A percentile compares a stretch with the other conserved stretches of the same genome.
These are phyloP conservation scores for Scopus umbretta DNA, from an alignment of 2,113 vertebrate genomes.

Conservation along the genomic window DNA sequence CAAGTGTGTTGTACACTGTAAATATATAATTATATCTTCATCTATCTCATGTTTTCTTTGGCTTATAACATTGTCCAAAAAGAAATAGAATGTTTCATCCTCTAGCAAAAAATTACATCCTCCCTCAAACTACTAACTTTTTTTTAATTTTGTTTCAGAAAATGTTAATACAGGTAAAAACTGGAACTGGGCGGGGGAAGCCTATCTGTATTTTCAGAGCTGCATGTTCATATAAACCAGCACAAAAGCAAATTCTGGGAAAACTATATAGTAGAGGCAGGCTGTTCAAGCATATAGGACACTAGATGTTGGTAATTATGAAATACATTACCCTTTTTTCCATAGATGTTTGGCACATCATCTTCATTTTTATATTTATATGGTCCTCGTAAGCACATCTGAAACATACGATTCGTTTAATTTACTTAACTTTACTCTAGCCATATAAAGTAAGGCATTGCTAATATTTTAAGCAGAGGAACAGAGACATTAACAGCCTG, in stretches of 20 bases:
- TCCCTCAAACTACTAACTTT: fast-evolving
- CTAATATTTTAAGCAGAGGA: neutral
- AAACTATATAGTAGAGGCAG: fast-evolving
- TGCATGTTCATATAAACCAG: neutral
- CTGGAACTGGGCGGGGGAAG: too few species aligned
- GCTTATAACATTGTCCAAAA: neutral
- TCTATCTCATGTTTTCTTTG: neutral
- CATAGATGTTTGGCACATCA: fast-evolving
- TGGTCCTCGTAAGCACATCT: neutral
- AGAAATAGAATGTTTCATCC: neutral
- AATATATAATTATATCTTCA: neutral
- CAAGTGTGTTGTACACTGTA: neutral
- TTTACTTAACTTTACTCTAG: neutral
- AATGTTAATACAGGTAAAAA: neutral
- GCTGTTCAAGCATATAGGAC: neutral
- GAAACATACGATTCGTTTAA: neutral
- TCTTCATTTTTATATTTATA: neutral
- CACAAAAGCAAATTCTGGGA: neutral
- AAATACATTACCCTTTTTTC: too few species aligned
- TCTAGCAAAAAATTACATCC: neutral
- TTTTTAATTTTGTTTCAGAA: neutral
- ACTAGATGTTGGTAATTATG: neutral
- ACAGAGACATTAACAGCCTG: neutral
- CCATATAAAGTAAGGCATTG: neutral
- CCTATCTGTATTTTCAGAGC: neutral